Percentiles rank a stretch among this genome's conserved stretches.
Conservation (phyloP, 2,797 vertebrate genomes). For the Pteropus rufus region DNA sequence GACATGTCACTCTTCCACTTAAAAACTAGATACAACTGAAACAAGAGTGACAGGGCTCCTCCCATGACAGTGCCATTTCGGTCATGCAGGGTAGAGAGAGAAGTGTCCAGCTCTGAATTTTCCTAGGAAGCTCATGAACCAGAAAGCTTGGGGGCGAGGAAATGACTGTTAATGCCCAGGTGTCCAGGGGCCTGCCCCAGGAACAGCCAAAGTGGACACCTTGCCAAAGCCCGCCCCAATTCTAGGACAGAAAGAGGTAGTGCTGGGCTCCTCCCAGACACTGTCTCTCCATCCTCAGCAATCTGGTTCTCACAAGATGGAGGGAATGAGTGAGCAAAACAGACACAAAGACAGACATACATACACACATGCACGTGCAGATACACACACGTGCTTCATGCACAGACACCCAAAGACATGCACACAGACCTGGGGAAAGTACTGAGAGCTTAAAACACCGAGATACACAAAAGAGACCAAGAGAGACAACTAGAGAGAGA, state of each 20-base stretch:
- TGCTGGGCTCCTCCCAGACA: not conserved
- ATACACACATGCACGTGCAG: not conserved
- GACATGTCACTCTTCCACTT: not conserved
- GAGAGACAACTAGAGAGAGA: not conserved
- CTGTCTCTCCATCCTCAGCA: not conserved
- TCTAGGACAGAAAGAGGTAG: not conserved
- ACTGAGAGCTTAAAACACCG: not conserved
- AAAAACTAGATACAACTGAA: not conserved
- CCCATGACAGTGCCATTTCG: not conserved
- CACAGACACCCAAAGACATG: not conserved
- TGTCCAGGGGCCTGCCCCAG: not conserved
- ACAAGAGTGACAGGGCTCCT: not conserved
- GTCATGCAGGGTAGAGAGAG: not conserved
- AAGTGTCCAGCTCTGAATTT: not conserved
- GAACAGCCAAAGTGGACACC: not conserved
- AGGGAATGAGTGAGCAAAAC: not conserved
- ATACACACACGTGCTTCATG: not conserved
- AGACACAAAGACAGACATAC: not conserved
- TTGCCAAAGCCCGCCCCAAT: not conserved
- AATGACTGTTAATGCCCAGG: not conserved
- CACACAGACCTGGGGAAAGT: not conserved
- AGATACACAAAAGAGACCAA: not conserved
- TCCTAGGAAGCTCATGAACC: conserved; percentile 6
- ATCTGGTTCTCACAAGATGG: not conserved
- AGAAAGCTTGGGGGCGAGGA: not conserved